Percentiles rank a stretch among this genome's conserved stretches.
Evolutionary conservation across 1,140 invertebrate genomes (phyloP).

Genomic region (Eupristina koningsbergeri): DNA sequence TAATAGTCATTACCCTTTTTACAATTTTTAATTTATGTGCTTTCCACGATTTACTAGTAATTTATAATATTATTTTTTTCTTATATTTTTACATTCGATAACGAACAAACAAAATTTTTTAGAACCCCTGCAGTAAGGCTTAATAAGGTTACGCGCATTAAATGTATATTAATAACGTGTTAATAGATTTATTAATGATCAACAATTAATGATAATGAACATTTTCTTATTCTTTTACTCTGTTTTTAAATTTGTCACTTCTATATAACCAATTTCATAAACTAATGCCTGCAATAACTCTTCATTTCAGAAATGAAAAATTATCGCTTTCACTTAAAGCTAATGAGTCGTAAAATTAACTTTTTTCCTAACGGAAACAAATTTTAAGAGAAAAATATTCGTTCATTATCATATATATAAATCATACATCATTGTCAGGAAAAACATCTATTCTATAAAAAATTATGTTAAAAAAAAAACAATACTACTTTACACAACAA

Average conservation of each 20-base stretch:
- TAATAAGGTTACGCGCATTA: neutral
- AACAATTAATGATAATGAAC: constrained; percentile 6
- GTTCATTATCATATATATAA: neutral
- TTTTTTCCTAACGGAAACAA: constrained; percentile 9
- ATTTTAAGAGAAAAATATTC: constrained; percentile 3
- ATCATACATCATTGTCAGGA: too few relatives aligned
- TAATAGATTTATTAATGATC: constrained; percentile 8
- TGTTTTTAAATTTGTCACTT: constrained; percentile 24
- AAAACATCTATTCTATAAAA: neutral
- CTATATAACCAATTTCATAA: constrained; percentile 1
- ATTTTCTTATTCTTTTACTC: neutral
- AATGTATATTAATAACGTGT: too few relatives aligned
- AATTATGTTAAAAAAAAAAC: neutral
- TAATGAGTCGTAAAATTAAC: constrained; percentile 28
- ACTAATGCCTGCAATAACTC: constrained; percentile 14
- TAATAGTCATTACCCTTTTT: too few relatives aligned
- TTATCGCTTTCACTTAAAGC: constrained; percentile 19
- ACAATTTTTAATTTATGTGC: neutral
- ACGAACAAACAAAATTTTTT: too few relatives aligned
- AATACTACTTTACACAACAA: neutral
- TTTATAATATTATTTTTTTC: too few relatives aligned
- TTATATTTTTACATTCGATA: too few relatives aligned
- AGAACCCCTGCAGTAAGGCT: too few relatives aligned
- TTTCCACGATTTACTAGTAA: neutral
- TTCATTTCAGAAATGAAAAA: constrained; percentile 26